Base-by-base conservation (phyloP, 2,888 invertebrate species). In the Leptothorax acervorum region DNA sequence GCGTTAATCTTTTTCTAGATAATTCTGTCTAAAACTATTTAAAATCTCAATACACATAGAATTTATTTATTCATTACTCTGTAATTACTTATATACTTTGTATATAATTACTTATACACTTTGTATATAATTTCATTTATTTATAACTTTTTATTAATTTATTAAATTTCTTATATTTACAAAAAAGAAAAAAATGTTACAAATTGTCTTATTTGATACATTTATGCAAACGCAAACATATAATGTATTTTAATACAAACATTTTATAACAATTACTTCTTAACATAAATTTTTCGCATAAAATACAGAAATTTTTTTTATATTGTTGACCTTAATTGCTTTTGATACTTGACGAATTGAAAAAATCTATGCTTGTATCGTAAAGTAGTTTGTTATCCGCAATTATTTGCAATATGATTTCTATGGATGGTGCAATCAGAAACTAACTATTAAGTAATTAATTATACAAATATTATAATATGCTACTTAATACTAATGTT, bases 381-480 rank as follows among this genome's bases (percentile, higher is more conserved):
- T 68, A 68, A 68, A 48, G 3, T 31, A 68, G 15, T 28, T 35
- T 0, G 35, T 48, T 2, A 48, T 11, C 1, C 4, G 18, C 5
- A 66, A 45, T 66, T 42, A 68, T 68, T 31, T 68, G 51, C 12
- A 63, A 63, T 35, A 5, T 4, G 2, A 0, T 3, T 68, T 68
- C 5, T 28, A 45, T 70, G n/a, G 2, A n/a, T 35, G 18, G n/a
- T 51, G 48, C 18, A 35, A 31, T 35, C 35, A 51, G 35, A 4
- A 51, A 35, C 39, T 63, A 70, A 15, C 39, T n/a, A 53, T 71
- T 53, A 71, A 35, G 15, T 35, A 70, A 35, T 35, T 71, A n/a
- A 71, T 23, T 39, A 35, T 1, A 39, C 12, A 70, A n/a, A 53
- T n/a, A 55, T 71, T 23, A n/a, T 6, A 53, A 39, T 55, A 53